Conservation (phyloP, 2,113 vertebrate species). For the Daboia siamensis region DNA sequence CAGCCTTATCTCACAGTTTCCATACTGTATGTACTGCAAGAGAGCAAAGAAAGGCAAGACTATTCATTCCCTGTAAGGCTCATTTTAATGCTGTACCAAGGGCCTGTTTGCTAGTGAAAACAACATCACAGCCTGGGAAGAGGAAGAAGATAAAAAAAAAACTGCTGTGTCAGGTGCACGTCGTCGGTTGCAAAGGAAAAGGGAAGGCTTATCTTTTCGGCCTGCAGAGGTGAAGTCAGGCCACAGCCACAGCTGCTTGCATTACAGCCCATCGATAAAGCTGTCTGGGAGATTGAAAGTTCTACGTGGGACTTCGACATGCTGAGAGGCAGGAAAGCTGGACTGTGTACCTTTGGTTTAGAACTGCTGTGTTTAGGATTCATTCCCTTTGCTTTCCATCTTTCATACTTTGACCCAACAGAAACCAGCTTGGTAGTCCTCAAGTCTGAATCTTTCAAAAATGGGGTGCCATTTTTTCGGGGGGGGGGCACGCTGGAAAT, state of each 20-base stretch:
- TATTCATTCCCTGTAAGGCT: neutral
- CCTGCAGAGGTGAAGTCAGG: slow-evolving; percentile 8
- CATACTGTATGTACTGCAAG: neutral
- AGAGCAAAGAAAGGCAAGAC: neutral
- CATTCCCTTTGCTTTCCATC: neutral
- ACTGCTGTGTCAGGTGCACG: neutral
- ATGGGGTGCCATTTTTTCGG: neutral
- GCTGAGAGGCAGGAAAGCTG: neutral
- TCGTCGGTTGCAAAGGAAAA: neutral
- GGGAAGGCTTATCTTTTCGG: neutral
- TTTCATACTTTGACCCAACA: neutral
- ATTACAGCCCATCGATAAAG: neutral
- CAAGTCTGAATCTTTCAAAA: neutral
- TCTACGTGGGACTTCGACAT: neutral
- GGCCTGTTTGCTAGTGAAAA: neutral
- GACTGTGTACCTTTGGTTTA: neutral
- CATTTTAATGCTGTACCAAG: neutral
- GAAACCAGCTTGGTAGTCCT: neutral
- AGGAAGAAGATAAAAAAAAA: neutral
- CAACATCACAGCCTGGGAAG: neutral
- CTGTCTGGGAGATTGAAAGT: neutral
- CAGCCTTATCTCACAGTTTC: neutral
- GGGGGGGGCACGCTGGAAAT: neutral
- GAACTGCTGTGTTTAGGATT: neutral
- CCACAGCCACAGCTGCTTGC: neutral